Evolutionary conservation across 2,797 vertebrate species (phyloP).

Genomic region (Gymnopithys bicolor): DNA sequence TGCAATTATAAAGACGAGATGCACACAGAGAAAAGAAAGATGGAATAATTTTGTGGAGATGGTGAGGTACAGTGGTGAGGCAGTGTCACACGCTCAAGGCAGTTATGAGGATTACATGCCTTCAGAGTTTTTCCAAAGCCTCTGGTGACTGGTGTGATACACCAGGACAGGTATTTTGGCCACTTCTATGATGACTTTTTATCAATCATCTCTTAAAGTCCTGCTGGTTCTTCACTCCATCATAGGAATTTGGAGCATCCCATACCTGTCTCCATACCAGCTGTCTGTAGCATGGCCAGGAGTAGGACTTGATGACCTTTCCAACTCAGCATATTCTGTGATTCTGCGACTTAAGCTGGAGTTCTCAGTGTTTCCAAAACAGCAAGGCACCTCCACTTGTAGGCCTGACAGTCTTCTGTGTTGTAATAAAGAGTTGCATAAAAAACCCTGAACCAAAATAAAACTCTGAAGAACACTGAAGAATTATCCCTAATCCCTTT

Average conservation of each 20-base stretch:
- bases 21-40: neutral
- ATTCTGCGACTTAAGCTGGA: neutral
- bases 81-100: neutral
- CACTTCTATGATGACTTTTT: neutral
- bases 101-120: neutral
- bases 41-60: neutral
- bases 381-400: neutral
- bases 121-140: neutral
- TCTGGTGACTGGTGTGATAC: neutral
- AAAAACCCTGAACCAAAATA: neutral
- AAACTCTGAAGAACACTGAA: neutral
- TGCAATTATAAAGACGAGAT: neutral
- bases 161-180: neutral
- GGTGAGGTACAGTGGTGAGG: neutral
- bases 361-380: neutral
- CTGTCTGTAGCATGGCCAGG: neutral
- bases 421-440: neutral
- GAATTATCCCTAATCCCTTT: neutral
- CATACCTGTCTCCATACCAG: neutral
- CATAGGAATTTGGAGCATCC: neutral
- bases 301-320: neutral
- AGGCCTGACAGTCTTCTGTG: neutral
- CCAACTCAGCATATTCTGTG: neutral
- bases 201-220: neutral
- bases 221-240: neutral